phyloP scores from a whole-genome alignment of 2,113 vertebrate genomes.

The Zosterops hypoxanthus region DNA sequence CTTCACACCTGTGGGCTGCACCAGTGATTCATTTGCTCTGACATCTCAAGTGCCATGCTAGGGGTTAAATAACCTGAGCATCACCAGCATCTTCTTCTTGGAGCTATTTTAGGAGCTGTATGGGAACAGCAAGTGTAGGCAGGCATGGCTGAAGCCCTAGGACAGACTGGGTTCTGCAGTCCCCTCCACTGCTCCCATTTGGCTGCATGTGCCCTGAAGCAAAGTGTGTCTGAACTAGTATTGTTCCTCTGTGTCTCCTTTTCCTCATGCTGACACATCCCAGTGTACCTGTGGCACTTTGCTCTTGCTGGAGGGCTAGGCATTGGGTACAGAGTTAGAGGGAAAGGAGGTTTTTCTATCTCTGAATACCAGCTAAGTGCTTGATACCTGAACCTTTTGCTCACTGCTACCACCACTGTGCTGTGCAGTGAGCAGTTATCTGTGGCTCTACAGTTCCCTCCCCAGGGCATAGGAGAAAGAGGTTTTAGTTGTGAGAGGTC shows the following conservation, averaged over 20 bases:
- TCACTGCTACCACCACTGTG: neutral
- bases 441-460: neutral
- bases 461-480: neutral
- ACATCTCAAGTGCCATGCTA: neutral
- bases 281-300: neutral
- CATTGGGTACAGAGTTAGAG: neutral
- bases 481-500: neutral
- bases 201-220: neutral
- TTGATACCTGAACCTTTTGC: neutral
- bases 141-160: neutral
- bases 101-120: neutral
- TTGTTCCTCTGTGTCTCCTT: neutral
- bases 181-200: neutral
- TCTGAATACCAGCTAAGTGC: neutral
- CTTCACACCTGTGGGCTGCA: neutral
- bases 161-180: neutral
- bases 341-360: neutral
- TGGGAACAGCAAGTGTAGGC: rapidly evolving
- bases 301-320: neutral
- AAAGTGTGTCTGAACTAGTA: neutral
- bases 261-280: neutral
- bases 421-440: neutral
- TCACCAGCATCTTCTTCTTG: neutral
- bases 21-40: neutral
- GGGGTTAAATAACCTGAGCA: rapidly evolving